These are phyloP conservation scores for Philopotamus ludificatus DNA, from an alignment of 1,140 invertebrate species.

Conservation along the genomic window DNA sequence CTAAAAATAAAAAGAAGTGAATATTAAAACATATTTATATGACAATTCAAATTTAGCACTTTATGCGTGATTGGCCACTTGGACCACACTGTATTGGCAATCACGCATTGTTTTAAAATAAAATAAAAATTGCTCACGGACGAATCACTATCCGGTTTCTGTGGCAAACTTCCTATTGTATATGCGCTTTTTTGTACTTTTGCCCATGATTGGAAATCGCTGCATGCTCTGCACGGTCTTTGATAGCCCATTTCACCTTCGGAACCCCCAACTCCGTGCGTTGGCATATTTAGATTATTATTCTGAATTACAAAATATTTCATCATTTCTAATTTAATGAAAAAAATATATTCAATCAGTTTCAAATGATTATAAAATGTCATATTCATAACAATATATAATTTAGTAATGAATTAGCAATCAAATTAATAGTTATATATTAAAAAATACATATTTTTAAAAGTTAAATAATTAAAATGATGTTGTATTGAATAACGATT, in stretches of 20 bases:
- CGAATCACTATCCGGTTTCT: constrained; percentile 15
- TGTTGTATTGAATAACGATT: no score
- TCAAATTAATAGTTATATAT: no score
- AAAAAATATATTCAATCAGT: no score
- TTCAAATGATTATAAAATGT: no score
- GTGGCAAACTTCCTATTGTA: constrained; percentile 45
- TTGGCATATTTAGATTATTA: constrained; percentile 27
- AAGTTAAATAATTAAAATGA: no score
- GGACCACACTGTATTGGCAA: no score
- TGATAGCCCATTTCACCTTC: constrained; percentile 40
- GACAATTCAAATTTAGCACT: not conserved
- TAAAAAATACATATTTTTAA: no score
- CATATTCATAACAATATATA: no score
- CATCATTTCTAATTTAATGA: no score
- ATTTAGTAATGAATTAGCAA: no score
- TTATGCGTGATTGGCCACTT: not conserved
- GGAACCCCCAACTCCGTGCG: constrained; percentile 32
- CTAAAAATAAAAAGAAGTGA: constrained; percentile 22
- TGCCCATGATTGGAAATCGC: constrained; percentile 72
- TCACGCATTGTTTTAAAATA: no score
- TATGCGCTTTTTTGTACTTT: constrained; percentile 60
- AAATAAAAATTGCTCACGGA: not conserved
- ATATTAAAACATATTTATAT: not conserved
- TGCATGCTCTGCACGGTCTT: constrained; percentile 66
- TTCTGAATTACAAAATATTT: no score